Conservation (phyloP, 2,113 vertebrate species). For the Delphinapterus leucas region DNA sequence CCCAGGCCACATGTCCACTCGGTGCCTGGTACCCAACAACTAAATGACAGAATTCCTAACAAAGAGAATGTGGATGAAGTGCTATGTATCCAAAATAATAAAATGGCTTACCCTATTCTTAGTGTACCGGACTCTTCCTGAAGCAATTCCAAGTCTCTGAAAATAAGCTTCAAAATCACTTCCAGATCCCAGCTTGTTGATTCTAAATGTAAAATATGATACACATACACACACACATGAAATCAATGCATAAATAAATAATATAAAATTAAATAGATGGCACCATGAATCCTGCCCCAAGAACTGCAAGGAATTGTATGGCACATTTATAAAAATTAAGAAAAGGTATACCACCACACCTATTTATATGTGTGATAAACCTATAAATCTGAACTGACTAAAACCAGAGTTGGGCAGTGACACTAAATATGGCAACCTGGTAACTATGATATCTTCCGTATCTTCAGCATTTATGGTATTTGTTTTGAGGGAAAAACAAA, state of each 20-base stretch:
- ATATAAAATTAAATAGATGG: not conserved
- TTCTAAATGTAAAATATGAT: constrained; percentile 81
- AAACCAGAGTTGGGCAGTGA: not conserved
- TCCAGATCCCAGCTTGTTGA: constrained; percentile 97
- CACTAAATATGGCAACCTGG: not conserved
- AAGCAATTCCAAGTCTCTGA: constrained; percentile 93
- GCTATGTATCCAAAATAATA: not conserved
- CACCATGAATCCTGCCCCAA: not conserved
- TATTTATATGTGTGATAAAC: not conserved
- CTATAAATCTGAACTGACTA: not conserved
- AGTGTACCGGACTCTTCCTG: constrained; percentile 94
- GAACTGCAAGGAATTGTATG: not conserved
- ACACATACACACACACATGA: not conserved
- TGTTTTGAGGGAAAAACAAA: not conserved
- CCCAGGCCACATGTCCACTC: not conserved
- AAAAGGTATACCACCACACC: not conserved
- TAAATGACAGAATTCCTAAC: not conserved
- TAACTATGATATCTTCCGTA: no score
- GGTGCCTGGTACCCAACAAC: not conserved
- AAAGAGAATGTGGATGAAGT: not conserved
- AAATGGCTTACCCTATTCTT: constrained; percentile 89
- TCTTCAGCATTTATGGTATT: not conserved
- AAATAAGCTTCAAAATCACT: constrained; percentile 98
- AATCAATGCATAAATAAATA: not conserved
- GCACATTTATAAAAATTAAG: not conserved